phyloP scores from a whole-genome alignment of 2,888 invertebrate species.

The Chrysodeixis includens region DNA sequence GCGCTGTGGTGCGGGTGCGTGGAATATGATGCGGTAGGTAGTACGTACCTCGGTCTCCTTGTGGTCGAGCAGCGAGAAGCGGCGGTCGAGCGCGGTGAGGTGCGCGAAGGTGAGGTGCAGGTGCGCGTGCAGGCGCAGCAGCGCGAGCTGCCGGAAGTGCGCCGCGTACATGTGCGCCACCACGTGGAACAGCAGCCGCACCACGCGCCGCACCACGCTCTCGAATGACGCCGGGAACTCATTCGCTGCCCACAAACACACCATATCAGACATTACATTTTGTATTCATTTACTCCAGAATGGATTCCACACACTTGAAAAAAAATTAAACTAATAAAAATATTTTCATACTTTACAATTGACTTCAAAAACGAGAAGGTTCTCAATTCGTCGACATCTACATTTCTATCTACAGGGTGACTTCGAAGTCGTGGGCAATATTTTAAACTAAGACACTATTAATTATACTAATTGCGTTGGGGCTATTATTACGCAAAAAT shows the following conservation, averaged over 20 bases:
- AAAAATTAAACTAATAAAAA: not conserved
- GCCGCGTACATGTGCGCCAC: slow-evolving; percentile 99
- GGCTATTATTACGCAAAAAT: too few species aligned
- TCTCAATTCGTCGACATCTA: too few species aligned
- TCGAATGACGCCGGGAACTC: slow-evolving; percentile 98
- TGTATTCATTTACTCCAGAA: not conserved
- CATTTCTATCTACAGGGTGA: too few species aligned
- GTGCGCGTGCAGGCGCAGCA: slow-evolving; percentile 98
- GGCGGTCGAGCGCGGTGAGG: slow-evolving; percentile 95
- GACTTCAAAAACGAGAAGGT: too few species aligned
- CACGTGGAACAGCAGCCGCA: slow-evolving; percentile 98
- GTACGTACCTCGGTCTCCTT: slow-evolving; percentile 97
- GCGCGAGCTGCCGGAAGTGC: slow-evolving; percentile 98
- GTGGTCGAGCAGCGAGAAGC: slow-evolving; percentile 97
- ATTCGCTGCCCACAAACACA: slow-evolving; percentile 90
- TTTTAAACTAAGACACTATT: too few species aligned
- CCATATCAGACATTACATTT: not conserved
- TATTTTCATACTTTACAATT: too few species aligned
- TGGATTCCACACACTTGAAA: not conserved
- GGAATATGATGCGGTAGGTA: not conserved
- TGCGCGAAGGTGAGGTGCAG: slow-evolving; percentile 99
- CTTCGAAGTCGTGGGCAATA: too few species aligned
- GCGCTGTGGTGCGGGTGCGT: too few species aligned
- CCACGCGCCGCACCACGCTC: slow-evolving; percentile 98
- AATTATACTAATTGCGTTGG: too few species aligned